Conservation (phyloP, 2,797 vertebrate species). For the Liparis tanakae region DNA sequence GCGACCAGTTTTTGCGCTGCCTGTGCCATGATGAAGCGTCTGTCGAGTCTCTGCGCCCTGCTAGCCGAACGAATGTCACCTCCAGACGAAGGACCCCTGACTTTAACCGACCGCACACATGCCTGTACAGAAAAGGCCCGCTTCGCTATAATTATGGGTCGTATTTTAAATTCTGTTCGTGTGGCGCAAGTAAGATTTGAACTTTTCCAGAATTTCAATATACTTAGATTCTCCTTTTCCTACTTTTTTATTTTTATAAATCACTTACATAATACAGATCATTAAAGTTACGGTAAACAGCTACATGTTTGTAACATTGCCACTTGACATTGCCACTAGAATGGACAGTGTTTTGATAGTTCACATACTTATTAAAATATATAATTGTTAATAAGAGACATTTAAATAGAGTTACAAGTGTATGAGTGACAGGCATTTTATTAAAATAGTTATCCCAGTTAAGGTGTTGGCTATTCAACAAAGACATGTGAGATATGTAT, state of each 20-base stretch:
- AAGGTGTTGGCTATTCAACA: not conserved
- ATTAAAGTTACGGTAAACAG: not conserved
- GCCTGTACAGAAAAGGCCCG: slow-evolving; percentile 69
- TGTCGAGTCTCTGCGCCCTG: slow-evolving; percentile 21
- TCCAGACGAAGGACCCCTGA: slow-evolving; percentile 76
- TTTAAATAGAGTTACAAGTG: not conserved
- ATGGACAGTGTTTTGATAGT: slow-evolving; percentile 3
- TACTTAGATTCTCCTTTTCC: not conserved
- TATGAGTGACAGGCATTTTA: not conserved
- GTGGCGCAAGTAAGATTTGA: not conserved
- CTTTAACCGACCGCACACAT: slow-evolving; percentile 44
- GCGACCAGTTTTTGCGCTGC: slow-evolving; percentile 85
- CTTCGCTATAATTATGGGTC: not conserved
- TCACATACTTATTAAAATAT: not conserved
- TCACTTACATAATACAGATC: not conserved
- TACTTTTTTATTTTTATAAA: not conserved
- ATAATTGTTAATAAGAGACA: not conserved
- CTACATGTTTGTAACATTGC: not conserved
- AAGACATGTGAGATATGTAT: not conserved
- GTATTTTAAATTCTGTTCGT: not conserved
- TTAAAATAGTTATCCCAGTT: not conserved
- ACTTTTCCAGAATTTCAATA: not conserved
- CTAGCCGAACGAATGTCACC: slow-evolving; percentile 83
- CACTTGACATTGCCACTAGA: not conserved
- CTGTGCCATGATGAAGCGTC: slow-evolving; percentile 85